Evolutionary conservation across 2,113 vertebrate genomes (phyloP).

Genomic region (Panthera uncia): DNA sequence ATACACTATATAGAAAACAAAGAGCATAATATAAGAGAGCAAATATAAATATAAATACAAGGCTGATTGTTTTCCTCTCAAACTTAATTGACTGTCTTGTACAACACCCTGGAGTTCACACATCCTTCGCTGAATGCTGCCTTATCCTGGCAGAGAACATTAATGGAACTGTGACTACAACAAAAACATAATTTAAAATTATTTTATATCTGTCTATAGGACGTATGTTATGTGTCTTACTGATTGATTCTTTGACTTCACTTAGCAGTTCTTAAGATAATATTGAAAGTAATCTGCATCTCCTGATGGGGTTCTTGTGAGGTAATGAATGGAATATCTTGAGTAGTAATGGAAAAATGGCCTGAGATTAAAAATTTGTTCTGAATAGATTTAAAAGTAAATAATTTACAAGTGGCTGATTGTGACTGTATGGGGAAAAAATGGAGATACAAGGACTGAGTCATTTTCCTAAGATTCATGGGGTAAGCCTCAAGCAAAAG

Average conservation of each 20-base stretch:
- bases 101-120: neutral
- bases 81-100: neutral
- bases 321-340: neutral
- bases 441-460: neutral
- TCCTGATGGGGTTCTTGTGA: neutral
- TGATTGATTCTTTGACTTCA: conserved; percentile 14
- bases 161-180: neutral
- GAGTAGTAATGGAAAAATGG: conserved; percentile 11
- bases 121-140: neutral
- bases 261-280: conserved; percentile 19
- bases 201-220: conserved; percentile 18
- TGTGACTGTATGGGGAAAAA: neutral
- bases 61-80: neutral
- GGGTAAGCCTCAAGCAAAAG: neutral
- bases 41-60: conserved; percentile 9
- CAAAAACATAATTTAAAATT: conserved; percentile 25
- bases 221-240: neutral
- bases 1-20: conserved; percentile 4
- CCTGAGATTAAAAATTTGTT: neutral
- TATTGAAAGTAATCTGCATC: neutral
- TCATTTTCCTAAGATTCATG: neutral
- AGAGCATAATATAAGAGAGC: neutral
- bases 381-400: conserved; percentile 12
- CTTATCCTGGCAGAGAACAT: neutral
- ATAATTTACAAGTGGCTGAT: neutral